Evolutionary conservation across 2,888 invertebrate genomes (phyloP).

Genomic region (Mylabris sibirica): DNA sequence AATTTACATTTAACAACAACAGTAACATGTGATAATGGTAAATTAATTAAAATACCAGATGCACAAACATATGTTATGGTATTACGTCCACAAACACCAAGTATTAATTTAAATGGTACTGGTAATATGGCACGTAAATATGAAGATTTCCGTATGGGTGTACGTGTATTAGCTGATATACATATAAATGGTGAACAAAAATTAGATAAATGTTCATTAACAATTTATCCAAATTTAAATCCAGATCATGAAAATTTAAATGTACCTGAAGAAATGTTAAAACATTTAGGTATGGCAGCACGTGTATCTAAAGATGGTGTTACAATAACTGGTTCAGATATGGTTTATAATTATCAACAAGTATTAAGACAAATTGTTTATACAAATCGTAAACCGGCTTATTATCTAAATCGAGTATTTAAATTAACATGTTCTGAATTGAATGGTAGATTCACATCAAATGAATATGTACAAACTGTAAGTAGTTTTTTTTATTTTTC

Average conservation of each 20-base stretch:
- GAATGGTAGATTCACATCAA: constrained; percentile 92
- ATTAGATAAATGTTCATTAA: constrained; percentile 91
- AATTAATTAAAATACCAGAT: constrained; percentile 74
- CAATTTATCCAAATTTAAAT: constrained; percentile 93
- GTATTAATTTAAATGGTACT: constrained; percentile 82
- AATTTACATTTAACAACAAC: constrained; percentile 84
- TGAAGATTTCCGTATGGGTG: constrained; percentile 85
- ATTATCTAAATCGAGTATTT: constrained; percentile 94
- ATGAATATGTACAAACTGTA: constrained; percentile 93
- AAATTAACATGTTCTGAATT: constrained; percentile 94
- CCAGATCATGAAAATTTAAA: constrained; percentile 93
- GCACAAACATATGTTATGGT: constrained; percentile 89
- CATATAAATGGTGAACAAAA: constrained; percentile 77
- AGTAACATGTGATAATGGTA: constrained; percentile 78
- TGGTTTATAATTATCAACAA: constrained; percentile 80
- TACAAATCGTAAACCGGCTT: constrained; percentile 95
- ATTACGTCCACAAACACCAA: constrained; percentile 83
- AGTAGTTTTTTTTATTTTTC: constrained; percentile 45
- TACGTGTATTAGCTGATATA: constrained; percentile 87
- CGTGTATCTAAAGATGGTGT: constrained; percentile 92
- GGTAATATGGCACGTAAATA: constrained; percentile 85
- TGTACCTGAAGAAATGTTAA: constrained; percentile 76
- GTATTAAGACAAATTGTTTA: constrained; percentile 85
- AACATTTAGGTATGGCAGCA: constrained; percentile 70
- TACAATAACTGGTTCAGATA: constrained; percentile 79